These are phyloP conservation scores for Nyctibius grandis DNA, from an alignment of 2,797 vertebrate species.

Conservation along the genomic window DNA sequence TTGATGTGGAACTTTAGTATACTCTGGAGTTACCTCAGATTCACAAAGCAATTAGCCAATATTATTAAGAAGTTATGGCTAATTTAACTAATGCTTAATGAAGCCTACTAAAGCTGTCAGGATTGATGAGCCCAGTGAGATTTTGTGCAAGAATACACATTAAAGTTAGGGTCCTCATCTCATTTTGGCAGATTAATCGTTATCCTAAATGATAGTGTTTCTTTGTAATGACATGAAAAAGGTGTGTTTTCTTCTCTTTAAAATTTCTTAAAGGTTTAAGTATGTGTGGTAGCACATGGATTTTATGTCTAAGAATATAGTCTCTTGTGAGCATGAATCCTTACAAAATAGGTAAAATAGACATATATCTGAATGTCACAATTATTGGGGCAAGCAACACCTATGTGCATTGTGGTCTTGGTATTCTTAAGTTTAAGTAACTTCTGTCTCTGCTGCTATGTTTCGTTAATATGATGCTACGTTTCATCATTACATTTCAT, in stretches of 20 bases:
- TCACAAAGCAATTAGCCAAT: constrained; percentile 75
- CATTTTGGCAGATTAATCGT: constrained; percentile 56
- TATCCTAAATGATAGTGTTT: not conserved
- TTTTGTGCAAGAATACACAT: constrained; percentile 55
- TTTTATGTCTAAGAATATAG: not conserved
- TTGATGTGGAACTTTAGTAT: constrained; percentile 51
- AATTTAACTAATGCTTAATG: constrained; percentile 77
- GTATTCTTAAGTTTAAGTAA: not conserved
- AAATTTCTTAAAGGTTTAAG: not conserved
- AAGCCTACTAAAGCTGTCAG: constrained; percentile 67
- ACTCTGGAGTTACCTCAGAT: constrained; percentile 64
- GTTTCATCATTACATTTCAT: not conserved
- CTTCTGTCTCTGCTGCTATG: not conserved
- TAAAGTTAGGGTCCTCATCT: constrained; percentile 55
- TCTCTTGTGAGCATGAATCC: not conserved
- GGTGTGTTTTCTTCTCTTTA: not conserved
- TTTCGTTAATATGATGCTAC: not conserved
- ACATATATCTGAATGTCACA: not conserved
- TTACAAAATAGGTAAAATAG: not conserved
- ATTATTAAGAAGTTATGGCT: constrained; percentile 73
- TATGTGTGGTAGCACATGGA: not conserved
- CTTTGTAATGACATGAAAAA: not conserved
- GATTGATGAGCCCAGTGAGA: constrained; percentile 65
- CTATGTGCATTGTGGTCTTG: not conserved
- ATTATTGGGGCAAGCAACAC: not conserved